Conservation (phyloP, 2,888 invertebrate species). For the Hyposoter didymator region DNA sequence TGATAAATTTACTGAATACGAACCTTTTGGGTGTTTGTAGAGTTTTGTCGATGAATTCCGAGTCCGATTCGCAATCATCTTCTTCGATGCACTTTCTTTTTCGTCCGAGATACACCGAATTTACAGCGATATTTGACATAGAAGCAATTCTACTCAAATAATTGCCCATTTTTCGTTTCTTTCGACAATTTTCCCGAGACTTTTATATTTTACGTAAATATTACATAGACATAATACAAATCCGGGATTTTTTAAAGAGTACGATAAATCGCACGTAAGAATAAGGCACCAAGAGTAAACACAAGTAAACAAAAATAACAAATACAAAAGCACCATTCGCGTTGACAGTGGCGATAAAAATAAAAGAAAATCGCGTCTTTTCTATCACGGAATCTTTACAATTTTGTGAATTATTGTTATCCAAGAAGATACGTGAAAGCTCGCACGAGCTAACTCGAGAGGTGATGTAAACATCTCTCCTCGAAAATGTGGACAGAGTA, state of each 20-base stretch:
- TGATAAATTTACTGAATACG: conserved; percentile 61
- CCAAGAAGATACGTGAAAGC: conserved; percentile 60
- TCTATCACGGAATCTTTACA: conserved; percentile 64
- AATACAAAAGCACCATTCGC: conserved; percentile 33
- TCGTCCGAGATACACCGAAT: conserved; percentile 82
- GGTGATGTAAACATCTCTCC: conserved; percentile 64
- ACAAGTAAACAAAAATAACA: conserved; percentile 15
- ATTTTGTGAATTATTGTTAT: conserved; percentile 59
- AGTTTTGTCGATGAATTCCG: conserved; percentile 86
- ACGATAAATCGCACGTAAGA: conserved; percentile 28
- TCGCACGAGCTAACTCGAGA: conserved; percentile 56
- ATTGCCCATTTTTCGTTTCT: conserved; percentile 76
- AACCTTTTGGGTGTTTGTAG: conserved; percentile 89
- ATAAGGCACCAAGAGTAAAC: conserved; percentile 21
- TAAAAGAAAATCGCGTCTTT: conserved; percentile 24
- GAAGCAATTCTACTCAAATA: conserved; percentile 81
- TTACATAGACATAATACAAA: conserved; percentile 1
- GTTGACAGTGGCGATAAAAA: not conserved
- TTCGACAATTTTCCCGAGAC: not conserved
- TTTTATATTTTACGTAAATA: conserved; percentile 3
- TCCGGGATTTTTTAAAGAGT: conserved; percentile 5
- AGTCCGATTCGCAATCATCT: conserved; percentile 85
- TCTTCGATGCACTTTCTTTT: conserved; percentile 86
- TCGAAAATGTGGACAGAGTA: conserved; percentile 42
- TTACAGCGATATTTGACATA: conserved; percentile 80